A percentile compares a stretch with the other conserved stretches of the same genome.
Conservation (phyloP, 2,888 invertebrate genomes). For the Apamea anceps region DNA sequence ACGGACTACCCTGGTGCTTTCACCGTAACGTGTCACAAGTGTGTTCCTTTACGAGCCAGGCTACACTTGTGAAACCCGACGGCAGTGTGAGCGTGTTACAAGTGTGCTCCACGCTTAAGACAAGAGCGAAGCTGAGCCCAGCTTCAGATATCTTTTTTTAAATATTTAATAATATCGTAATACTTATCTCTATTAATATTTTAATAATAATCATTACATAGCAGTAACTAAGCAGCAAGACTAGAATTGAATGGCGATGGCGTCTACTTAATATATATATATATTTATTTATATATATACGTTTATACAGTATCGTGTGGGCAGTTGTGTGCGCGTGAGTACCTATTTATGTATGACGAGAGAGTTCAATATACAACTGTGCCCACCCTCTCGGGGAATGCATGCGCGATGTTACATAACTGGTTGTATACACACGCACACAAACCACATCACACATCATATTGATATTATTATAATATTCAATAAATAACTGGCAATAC, state of each 20-base stretch:
- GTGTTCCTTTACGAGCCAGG: not conserved
- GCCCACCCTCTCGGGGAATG: not conserved
- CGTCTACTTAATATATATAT: slow-evolving; percentile 78
- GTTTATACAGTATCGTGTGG: slow-evolving; percentile 60
- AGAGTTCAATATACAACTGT: not conserved
- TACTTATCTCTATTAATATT: slow-evolving; percentile 81
- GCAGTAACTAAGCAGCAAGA: slow-evolving; percentile 84
- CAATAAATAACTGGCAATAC: slow-evolving; percentile 10
- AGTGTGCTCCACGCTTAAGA: slow-evolving; percentile 20
- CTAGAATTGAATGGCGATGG: slow-evolving; percentile 89
- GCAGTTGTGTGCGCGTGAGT: slow-evolving; percentile 5
- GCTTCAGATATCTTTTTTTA: slow-evolving; percentile 41
- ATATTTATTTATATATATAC: slow-evolving; percentile 75
- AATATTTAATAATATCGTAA: slow-evolving; percentile 77
- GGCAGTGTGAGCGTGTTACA: slow-evolving; percentile 19
- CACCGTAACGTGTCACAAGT: not conserved
- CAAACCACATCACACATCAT: slow-evolving; percentile 28
- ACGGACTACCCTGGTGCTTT: not conserved
- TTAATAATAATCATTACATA: slow-evolving; percentile 81
- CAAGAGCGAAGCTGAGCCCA: slow-evolving; percentile 40
- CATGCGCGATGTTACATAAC: not conserved
- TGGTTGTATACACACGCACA: slow-evolving; percentile 6
- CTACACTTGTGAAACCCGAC: slow-evolving; percentile 26
- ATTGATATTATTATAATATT: slow-evolving; percentile 27
- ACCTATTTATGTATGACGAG: not conserved